Evolutionary conservation across 2,113 vertebrate species (phyloP).

Genomic region (Saccopteryx leptura): DNA sequence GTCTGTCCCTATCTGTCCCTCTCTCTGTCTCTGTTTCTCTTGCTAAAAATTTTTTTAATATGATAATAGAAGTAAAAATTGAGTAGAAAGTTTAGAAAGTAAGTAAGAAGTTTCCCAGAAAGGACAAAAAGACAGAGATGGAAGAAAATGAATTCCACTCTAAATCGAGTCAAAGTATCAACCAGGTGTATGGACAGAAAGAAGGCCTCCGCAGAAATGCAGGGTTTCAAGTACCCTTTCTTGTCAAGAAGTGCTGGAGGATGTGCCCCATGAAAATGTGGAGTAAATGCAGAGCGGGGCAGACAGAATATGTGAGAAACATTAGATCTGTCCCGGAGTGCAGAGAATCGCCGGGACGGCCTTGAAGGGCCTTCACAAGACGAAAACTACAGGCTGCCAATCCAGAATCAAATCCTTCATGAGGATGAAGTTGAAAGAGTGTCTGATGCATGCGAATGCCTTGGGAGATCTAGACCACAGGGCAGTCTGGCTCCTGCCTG

Average conservation of each 20-base stretch:
- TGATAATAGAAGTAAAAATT: not conserved
- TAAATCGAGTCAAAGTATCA: not conserved
- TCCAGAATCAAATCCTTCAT: not conserved
- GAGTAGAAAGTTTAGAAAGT: slow-evolving; percentile 51
- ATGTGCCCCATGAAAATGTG: not conserved
- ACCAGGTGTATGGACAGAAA: not conserved
- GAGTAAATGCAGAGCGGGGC: not conserved
- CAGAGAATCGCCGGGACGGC: not conserved
- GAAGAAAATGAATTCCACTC: slow-evolving; percentile 35
- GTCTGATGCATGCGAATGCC: not conserved
- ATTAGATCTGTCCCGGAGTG: not conserved
- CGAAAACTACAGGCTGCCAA: not conserved
- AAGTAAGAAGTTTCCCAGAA: slow-evolving; percentile 41
- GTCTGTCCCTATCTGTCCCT: too few species aligned
- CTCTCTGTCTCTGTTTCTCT: too few species aligned
- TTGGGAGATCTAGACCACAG: not conserved
- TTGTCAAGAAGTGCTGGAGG: not conserved
- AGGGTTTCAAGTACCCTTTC: not conserved
- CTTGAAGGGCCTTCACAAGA: not conserved
- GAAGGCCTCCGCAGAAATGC: not conserved
- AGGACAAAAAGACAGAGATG: not conserved
- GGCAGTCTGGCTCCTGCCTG: not conserved
- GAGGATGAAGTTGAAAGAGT: not conserved
- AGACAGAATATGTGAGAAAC: not conserved
- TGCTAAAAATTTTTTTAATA: not conserved